Conservation (phyloP, 2,113 vertebrate genomes). For the Podarcis cretensis region DNA sequence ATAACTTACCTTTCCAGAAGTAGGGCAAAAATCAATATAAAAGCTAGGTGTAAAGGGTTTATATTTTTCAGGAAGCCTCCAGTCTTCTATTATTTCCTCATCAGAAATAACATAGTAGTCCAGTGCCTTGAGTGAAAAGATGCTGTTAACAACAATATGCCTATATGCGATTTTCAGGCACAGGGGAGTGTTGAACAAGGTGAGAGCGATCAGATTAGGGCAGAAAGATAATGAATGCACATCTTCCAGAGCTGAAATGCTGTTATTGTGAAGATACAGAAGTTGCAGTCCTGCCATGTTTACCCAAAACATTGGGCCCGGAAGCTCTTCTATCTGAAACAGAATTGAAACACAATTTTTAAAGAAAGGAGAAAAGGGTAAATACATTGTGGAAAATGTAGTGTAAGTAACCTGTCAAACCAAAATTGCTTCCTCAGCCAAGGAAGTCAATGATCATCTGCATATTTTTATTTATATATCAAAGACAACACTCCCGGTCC, state of each 20-base stretch:
- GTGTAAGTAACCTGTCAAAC: not conserved
- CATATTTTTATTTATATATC: not conserved
- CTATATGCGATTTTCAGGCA: conserved; percentile 75
- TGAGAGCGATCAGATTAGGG: conserved; percentile 67
- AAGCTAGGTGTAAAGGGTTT: conserved; percentile 54
- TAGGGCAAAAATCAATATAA: conserved; percentile 57
- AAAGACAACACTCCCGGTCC: not conserved
- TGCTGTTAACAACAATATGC: conserved; percentile 68
- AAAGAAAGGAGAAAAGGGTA: not conserved
- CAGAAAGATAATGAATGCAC: conserved; percentile 69
- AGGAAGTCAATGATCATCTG: not conserved
- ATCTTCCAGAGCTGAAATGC: conserved; percentile 59
- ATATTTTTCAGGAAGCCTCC: conserved; percentile 66
- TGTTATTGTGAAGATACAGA: conserved; percentile 76
- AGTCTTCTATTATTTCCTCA: conserved; percentile 76
- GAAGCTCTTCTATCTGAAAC: conserved; percentile 72
- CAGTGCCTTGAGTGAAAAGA: conserved; percentile 74
- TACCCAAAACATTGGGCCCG: conserved; percentile 71
- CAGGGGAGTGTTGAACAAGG: conserved; percentile 74
- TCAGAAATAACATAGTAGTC: conserved; percentile 76
- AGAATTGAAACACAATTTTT: conserved; percentile 39
- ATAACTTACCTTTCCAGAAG: conserved; percentile 52
- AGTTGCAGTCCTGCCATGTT: conserved; percentile 67
- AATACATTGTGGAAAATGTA: not conserved
- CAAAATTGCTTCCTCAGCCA: not conserved